Evolutionary conservation across 2,113 vertebrate genomes (phyloP).

Genomic region (Vimba vimba): DNA sequence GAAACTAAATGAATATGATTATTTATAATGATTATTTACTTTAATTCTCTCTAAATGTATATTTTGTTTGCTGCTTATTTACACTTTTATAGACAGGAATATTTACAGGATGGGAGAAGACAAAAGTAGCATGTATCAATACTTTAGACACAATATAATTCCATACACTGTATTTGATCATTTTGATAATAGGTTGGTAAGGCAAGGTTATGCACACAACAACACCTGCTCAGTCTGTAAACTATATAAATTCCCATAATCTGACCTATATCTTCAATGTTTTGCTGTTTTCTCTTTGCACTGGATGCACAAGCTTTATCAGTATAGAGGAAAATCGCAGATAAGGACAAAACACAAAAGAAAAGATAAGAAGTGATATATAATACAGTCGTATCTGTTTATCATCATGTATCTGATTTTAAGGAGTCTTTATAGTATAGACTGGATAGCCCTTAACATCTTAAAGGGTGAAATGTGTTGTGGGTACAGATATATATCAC

Average conservation of each 20-base stretch:
- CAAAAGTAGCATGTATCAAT: too few species aligned
- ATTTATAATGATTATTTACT: not conserved
- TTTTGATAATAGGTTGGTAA: too few species aligned
- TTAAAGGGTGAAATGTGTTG: not conserved
- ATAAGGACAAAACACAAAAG: not conserved
- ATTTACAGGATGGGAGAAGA: not conserved
- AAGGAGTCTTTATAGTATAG: not conserved
- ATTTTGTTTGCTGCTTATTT: not conserved
- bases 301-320: not conserved
- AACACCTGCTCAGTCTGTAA: not conserved
- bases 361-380: not conserved
- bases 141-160: not conserved
- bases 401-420: conserved; percentile 1
- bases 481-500: not conserved
- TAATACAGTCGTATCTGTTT: not conserved
- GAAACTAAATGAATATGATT: not conserved
- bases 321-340: not conserved
- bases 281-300: not conserved
- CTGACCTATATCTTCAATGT: not conserved
- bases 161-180: not conserved
- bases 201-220: not conserved
- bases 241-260: not conserved
- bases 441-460: not conserved
- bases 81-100: not conserved
- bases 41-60: not conserved